Conservation (phyloP, 2,888 invertebrate species). For the Agrilus cyanescens region DNA sequence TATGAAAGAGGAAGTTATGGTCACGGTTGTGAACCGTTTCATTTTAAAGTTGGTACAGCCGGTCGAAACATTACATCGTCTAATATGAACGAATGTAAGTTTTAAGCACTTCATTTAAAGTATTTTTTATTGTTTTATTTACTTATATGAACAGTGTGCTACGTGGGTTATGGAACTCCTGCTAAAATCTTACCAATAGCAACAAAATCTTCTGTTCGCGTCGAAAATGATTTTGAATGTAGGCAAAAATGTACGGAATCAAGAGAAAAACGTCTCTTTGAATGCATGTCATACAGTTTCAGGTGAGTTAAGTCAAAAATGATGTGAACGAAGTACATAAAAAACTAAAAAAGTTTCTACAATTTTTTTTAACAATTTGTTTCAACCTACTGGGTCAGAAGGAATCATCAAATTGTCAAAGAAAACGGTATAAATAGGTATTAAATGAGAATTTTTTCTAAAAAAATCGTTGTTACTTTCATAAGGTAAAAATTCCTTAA, state of each 20-base stretch:
- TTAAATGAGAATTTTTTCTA: too few species aligned
- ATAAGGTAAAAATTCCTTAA: too few species aligned
- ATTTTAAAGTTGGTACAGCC: slow-evolving; percentile 30
- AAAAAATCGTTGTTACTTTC: too few species aligned
- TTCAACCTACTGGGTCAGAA: too few species aligned
- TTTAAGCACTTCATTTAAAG: not conserved
- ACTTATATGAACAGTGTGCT: slow-evolving; percentile 49
- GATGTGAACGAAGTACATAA: too few species aligned
- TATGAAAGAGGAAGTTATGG: slow-evolving; percentile 74
- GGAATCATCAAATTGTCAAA: too few species aligned
- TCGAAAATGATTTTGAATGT: slow-evolving; percentile 53
- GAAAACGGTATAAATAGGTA: too few species aligned
- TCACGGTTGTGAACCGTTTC: slow-evolving; percentile 66
- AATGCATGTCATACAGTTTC: slow-evolving; percentile 68
- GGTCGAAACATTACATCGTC: slow-evolving; percentile 15
- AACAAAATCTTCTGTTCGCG: slow-evolving; percentile 51
- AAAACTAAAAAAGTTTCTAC: too few species aligned
- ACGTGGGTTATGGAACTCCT: slow-evolving; percentile 65
- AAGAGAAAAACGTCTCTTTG: slow-evolving; percentile 45
- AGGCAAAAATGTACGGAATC: slow-evolving; percentile 54
- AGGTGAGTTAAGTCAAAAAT: slow-evolving; percentile 32
- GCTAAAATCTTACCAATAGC: slow-evolving; percentile 56
- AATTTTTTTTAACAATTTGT: too few species aligned
- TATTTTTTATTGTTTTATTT: not conserved
- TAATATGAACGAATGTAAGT: slow-evolving; percentile 14